Conservation (phyloP, 35 echinoderm and acorn worm genomes). For the Ophiothrix spiculata region DNA sequence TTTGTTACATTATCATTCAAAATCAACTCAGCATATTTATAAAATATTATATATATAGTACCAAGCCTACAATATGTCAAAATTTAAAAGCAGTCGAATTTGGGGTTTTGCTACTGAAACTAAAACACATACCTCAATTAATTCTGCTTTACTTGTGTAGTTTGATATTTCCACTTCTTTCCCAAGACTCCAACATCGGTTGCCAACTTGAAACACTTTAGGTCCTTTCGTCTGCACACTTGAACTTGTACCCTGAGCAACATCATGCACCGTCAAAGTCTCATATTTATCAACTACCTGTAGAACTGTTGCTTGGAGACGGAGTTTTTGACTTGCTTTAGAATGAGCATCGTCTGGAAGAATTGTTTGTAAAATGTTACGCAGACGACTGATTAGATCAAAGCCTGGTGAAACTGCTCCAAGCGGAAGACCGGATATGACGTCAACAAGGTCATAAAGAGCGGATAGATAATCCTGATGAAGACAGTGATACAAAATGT, state of each 20-base stretch:
- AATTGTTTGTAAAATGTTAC: constrained; percentile 31
- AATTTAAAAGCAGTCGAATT: too few species aligned
- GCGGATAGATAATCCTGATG: constrained; percentile 55
- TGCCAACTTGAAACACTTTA: constrained; percentile 73
- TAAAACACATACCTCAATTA: constrained; percentile 80
- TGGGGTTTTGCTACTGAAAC: too few species aligned
- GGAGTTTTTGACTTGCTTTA: constrained; percentile 54
- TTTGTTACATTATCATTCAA: too few species aligned
- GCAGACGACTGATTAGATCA: constrained; percentile 62
- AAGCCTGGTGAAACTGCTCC: constrained; percentile 69
- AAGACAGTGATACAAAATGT: too few species aligned
- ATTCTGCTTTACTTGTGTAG: constrained; percentile 52
- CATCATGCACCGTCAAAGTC: constrained; percentile 65
- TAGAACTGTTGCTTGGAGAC: constrained; percentile 48
- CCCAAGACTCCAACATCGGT: constrained; percentile 60
- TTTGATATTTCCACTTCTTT: constrained; percentile 52
- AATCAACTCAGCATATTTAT: too few species aligned
- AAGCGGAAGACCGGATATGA: constrained; percentile 52
- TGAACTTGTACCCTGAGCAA: constrained; percentile 88
- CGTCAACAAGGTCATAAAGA: constrained; percentile 67
- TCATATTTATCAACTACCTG: constrained; percentile 54
- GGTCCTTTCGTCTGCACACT: constrained; percentile 68
- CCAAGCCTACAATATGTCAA: too few species aligned
- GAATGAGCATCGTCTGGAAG: constrained; percentile 57
- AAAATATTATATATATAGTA: too few species aligned